These are phyloP conservation scores for Sciurus carolinensis DNA, from an alignment of 2,797 vertebrate species.

Conservation along the genomic window DNA sequence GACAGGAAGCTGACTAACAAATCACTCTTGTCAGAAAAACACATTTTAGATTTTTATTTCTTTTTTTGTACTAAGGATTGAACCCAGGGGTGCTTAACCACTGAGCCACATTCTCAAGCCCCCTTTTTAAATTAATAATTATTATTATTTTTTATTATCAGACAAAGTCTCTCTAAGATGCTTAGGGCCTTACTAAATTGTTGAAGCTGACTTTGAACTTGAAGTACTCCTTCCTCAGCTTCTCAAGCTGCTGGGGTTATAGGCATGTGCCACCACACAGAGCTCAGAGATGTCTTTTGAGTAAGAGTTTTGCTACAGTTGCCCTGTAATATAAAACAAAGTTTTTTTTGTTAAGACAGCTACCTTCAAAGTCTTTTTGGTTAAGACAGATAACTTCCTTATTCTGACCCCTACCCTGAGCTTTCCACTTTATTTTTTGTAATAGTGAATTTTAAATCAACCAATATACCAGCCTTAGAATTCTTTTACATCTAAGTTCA, in stretches of 20 bases:
- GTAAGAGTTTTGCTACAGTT: background rate
- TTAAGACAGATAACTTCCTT: background rate
- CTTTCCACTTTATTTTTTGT: constrained; percentile 45
- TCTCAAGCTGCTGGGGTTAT: too few relatives aligned
- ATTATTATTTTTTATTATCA: too few relatives aligned
- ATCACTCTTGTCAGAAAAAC: background rate
- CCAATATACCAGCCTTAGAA: background rate
- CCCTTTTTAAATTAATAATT: too few relatives aligned
- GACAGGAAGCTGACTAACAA: background rate
- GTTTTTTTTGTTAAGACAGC: constrained; percentile 39
- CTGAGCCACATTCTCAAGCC: too few relatives aligned
- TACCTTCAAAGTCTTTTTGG: background rate
- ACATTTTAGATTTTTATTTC: background rate
- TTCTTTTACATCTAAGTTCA: background rate
- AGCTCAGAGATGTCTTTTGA: background rate
- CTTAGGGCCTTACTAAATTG: too few relatives aligned
- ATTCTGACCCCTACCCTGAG: background rate
- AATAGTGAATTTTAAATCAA: constrained; percentile 47
- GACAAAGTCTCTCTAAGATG: too few relatives aligned
- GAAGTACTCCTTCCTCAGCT: too few relatives aligned
- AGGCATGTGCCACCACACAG: too few relatives aligned
- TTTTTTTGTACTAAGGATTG: too few relatives aligned
- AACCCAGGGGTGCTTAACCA: too few relatives aligned
- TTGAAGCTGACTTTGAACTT: too few relatives aligned
- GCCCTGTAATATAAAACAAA: background rate